Conservation (phyloP, 2,113 vertebrate species). For the Notiomystis cincta region DNA sequence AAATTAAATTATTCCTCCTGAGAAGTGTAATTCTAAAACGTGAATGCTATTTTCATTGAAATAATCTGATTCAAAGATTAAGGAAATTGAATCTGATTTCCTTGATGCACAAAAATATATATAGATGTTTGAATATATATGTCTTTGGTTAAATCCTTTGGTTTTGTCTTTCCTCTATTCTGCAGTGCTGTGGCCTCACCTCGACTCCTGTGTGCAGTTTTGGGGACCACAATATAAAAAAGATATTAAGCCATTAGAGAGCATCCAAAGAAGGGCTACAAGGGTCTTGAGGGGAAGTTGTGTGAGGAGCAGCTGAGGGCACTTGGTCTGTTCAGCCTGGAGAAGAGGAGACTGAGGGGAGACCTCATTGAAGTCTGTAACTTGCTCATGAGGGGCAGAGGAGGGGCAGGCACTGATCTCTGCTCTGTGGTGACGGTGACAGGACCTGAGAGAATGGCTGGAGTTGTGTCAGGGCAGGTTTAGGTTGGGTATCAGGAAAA, state of each 20-base stretch:
- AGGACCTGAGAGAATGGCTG: accelerated
- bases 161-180: neutral
- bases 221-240: neutral
- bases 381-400: accelerated
- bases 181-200: neutral
- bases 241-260: neutral
- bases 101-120: neutral
- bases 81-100: neutral
- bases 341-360: neutral
- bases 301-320: accelerated
- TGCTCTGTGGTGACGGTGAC: neutral
- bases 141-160: neutral
- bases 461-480: accelerated
- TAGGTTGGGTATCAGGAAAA: neutral
- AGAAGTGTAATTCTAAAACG: neutral
- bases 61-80: neutral
- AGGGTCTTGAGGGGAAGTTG: accelerated
- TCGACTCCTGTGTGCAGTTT: neutral
- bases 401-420: neutral
- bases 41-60: neutral
- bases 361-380: accelerated
- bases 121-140: neutral
- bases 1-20: neutral
- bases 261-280: neutral
- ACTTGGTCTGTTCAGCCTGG: neutral